Evolutionary conservation across 2,797 vertebrate species (phyloP), one percentile per base, ranked within the genome.

Genomic region (Sebastolobus alascanus): DNA sequence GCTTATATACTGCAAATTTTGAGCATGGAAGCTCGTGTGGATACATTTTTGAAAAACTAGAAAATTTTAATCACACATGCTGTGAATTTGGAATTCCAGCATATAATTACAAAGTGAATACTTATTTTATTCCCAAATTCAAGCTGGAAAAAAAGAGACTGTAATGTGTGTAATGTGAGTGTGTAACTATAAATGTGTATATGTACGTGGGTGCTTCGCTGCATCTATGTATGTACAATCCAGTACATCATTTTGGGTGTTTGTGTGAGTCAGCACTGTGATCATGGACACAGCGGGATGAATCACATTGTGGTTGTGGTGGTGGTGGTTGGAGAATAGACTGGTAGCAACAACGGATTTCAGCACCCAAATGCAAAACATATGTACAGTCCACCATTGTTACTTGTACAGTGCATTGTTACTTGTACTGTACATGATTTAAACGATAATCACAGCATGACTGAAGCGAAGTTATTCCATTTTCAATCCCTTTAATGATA

Each of bases 261-360:
- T 10, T 60, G 66, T 52, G 85, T 93, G 93, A 93, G 84, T 94
- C 92, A 93, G 91, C 85, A 50, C 38, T 74, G 85, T 81, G 87
- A 89, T 90, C 84, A 70, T 70, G 76, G 77, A 82, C 84, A 65
- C 79, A 72, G 82, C 27, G 82, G 76, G 80, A 83, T 93, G 92
- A 95, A 88, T 93, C 91, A 93, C 64, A 25, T 74, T 13, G 82
- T 79, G 86, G 77, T 83, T 64, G 59, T 60, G 54, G 54, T 66
- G 80, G 77, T 83, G 73, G 55, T 68, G 77, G 73, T 55, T 77
- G 76, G 76, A 80, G 83, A 83, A 82, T 12, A 73, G 68, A 77
- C 74, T 79, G 54, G 80, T 74, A 81, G 65, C 52, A 77, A 86
- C 88, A 83, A 87, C 55, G 65, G 81, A 85, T 82, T 84, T 81